A percentile compares a stretch with the other conserved stretches of the same genome.
Evolutionary conservation across 2,888 invertebrate species (phyloP).

Genomic region (Liodrosophila aerea): DNA sequence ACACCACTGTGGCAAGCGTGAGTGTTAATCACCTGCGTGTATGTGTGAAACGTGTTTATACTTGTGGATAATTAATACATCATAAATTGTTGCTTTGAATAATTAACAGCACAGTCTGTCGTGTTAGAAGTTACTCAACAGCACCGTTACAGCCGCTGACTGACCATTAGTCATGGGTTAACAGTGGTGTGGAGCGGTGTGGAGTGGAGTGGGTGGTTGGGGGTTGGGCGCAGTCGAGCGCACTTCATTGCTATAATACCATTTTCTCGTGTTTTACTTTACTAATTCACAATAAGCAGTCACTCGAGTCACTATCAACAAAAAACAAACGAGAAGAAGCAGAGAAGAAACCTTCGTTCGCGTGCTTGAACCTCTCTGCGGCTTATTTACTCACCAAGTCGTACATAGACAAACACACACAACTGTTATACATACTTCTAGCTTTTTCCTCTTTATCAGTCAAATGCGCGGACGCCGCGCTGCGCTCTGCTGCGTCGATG

Average conservation of each 20-base stretch:
- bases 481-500: slow-evolving; percentile 53
- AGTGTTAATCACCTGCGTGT: slow-evolving; percentile 4
- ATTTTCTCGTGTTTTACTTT: slow-evolving; percentile 39
- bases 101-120: slow-evolving; percentile 39
- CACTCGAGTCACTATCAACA: slow-evolving; percentile 30
- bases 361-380: slow-evolving; percentile 28
- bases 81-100: slow-evolving; percentile 48
- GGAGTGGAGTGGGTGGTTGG: too few relatives aligned
- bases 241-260: slow-evolving; percentile 19
- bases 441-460: slow-evolving; percentile 61
- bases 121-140: slow-evolving; percentile 44
- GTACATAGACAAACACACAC: slow-evolving; percentile 8
- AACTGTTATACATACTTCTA: slow-evolving; percentile 31
- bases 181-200: too few relatives aligned
- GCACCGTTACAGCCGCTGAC: slow-evolving; percentile 41
- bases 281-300: slow-evolving; percentile 45
- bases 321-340: too few relatives aligned
- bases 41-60: slow-evolving; percentile 2
- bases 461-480: slow-evolving; percentile 26
- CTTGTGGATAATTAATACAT: slow-evolving; percentile 50
- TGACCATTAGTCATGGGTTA: slow-evolving; percentile 23
- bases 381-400: slow-evolving; percentile 24
- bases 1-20: too few relatives aligned
- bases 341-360: slow-evolving; percentile 20
- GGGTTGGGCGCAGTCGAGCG: slow-evolving; percentile 20